phyloP scores from a whole-genome alignment of 2,888 invertebrate species.

The Saturnia japonica region DNA sequence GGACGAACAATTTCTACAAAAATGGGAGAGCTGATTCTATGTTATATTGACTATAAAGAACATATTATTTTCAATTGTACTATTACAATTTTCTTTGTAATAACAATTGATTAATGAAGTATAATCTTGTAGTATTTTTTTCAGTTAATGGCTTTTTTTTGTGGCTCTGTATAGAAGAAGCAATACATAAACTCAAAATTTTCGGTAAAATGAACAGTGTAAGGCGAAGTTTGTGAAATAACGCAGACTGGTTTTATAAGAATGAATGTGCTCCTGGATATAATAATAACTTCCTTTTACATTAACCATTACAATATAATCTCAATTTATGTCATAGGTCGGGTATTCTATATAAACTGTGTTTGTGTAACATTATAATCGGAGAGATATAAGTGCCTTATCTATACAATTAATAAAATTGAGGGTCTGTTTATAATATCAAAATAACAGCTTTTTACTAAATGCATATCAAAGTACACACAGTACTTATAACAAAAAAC shows the following conservation, averaged over 20 bases:
- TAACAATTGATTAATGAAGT: not conserved
- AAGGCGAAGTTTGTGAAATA: constrained; percentile 68
- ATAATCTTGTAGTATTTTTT: not conserved
- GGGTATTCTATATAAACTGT: not conserved
- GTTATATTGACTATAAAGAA: not conserved
- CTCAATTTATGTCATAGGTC: constrained; percentile 38
- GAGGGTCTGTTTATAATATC: too few species aligned
- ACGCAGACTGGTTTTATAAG: constrained; percentile 58
- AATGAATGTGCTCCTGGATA: constrained; percentile 57
- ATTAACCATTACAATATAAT: constrained; percentile 31
- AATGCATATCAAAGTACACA: too few species aligned
- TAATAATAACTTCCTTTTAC: constrained; percentile 56
- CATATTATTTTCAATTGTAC: not conserved
- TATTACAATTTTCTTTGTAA: not conserved
- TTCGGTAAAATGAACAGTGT: constrained; percentile 56
- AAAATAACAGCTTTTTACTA: too few species aligned
- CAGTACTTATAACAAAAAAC: too few species aligned
- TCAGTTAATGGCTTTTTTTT: not conserved
- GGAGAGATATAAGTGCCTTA: not conserved
- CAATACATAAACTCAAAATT: constrained; percentile 42
- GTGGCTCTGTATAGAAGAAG: constrained; percentile 55
- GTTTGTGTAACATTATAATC: not conserved
- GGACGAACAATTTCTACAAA: not conserved
- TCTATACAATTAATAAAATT: too few species aligned
- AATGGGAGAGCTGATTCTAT: not conserved